A percentile compares a stretch with the other conserved stretches of the same genome.
These are phyloP conservation scores for Drosophila arawakana DNA, from an alignment of 1,140 invertebrate species.

Conservation along the genomic window DNA sequence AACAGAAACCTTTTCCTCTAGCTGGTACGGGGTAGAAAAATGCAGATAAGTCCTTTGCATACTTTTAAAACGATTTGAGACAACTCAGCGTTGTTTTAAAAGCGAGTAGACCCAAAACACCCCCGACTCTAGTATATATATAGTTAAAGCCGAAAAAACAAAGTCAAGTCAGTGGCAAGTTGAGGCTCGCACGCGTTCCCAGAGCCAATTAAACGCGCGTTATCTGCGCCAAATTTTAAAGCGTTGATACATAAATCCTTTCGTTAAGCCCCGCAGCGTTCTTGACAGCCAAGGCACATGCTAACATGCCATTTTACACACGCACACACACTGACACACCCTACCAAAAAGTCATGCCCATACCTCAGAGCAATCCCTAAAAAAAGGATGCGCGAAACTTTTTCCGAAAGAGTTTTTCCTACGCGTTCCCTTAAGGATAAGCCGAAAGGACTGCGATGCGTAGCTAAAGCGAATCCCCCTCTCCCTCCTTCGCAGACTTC, in stretches of 20 bases:
- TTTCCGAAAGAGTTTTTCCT: constrained; percentile 78
- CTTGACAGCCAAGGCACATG: constrained; percentile 83
- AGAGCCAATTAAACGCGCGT: constrained; percentile 83
- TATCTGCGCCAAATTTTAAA: constrained; percentile 84
- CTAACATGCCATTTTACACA: constrained; percentile 82
- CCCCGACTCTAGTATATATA: not conserved
- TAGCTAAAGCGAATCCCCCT: constrained; percentile 37
- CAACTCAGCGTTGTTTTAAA: constrained; percentile 29
- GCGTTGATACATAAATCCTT: constrained; percentile 85
- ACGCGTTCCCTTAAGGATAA: constrained; percentile 74
- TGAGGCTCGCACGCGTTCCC: constrained; percentile 60
- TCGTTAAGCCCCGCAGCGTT: constrained; percentile 82
- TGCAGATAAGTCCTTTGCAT: constrained; percentile 59
- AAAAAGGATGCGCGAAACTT: constrained; percentile 75
- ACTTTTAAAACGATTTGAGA: constrained; percentile 70
- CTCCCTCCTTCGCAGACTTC: not conserved
- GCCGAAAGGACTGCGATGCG: constrained; percentile 55
- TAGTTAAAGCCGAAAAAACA: constrained; percentile 7
- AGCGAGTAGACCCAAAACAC: constrained; percentile 19
- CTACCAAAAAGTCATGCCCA: constrained; percentile 25
- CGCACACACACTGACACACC: constrained; percentile 9
- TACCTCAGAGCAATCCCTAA: not conserved
- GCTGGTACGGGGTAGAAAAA: constrained; percentile 28
- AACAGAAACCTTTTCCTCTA: not conserved
- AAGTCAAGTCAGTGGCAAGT: constrained; percentile 55